phyloP scores from a whole-genome alignment of 23 tunicate species.

The Styela plicata region DNA sequence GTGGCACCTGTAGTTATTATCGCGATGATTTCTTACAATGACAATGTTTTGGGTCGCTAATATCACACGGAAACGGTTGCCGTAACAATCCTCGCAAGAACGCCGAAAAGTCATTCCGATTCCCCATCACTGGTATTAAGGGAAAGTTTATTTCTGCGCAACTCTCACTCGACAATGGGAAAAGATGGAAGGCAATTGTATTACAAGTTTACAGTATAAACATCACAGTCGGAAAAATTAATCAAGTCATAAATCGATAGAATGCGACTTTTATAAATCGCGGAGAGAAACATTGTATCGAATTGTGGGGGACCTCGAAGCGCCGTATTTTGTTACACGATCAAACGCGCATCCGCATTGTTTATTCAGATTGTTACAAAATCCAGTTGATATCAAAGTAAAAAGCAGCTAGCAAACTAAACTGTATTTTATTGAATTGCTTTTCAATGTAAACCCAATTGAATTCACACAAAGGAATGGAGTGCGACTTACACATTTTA shows the following conservation, averaged over 20 bases:
- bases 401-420: background rate
- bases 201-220: conserved; percentile 15
- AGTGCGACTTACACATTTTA: background rate
- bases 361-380: conserved; percentile 7
- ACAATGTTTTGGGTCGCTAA: conserved; percentile 31
- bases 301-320: background rate
- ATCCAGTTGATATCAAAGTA: background rate
- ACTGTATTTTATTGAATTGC: background rate
- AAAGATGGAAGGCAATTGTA: conserved; percentile 10
- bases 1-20: conserved; percentile 22
- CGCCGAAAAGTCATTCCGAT: background rate
- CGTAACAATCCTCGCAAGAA: conserved; percentile 4
- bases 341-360: conserved; percentile 21
- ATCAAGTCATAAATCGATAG: background rate
- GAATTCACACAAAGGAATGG: background rate
- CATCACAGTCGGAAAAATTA: conserved; percentile 1
- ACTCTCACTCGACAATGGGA: background rate
- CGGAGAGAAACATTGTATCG: background rate
- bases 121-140: background rate
- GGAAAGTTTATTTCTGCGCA: too few relatives aligned
- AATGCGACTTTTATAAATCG: background rate
- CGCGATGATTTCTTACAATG: background rate
- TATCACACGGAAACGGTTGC: conserved; percentile 29
- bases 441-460: background rate
- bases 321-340: background rate